Conservation (phyloP, 2,113 vertebrate genomes). For the Hirundichthys speculiger region DNA sequence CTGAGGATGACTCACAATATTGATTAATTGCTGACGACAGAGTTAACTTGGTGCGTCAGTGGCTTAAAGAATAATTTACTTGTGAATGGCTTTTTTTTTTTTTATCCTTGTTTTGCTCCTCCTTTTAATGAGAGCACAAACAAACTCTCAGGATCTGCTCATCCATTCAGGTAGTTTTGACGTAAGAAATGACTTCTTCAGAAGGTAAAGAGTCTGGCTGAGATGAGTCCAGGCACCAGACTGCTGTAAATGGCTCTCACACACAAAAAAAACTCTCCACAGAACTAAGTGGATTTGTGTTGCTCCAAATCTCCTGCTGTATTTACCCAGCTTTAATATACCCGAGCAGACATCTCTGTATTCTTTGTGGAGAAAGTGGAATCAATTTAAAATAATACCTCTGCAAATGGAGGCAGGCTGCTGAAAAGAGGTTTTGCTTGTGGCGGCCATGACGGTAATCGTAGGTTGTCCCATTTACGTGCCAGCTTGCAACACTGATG, state of each 20-base stretch:
- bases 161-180: conserved; percentile 25
- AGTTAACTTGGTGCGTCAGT: conserved; percentile 12
- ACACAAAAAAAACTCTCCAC: conserved; percentile 15
- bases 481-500: too few relatives aligned
- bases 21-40: conserved; percentile 24
- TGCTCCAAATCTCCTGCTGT: background rate
- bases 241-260: conserved; percentile 26
- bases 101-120: conserved; percentile 18
- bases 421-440: conserved; percentile 29
- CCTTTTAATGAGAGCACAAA: conserved; percentile 31
- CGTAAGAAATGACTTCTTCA: conserved; percentile 1
- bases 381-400: conserved; percentile 23
- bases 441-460: conserved; percentile 15
- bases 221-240: conserved; percentile 29
- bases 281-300: conserved; percentile 50
- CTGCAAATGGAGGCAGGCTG: conserved; percentile 10
- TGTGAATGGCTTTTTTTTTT: conserved; percentile 26
- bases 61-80: conserved; percentile 35
- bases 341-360: conserved; percentile 25
- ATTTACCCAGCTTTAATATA: conserved; percentile 32
- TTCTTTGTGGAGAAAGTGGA: conserved; percentile 19
- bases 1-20: conserved; percentile 18
- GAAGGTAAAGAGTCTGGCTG: conserved; percentile 25
- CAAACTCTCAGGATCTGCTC: conserved; percentile 17
- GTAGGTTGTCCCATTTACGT: conserved; percentile 1